Base-by-base conservation (phyloP, 2,113 vertebrate genomes). In the Charadrius vociferus region DNA sequence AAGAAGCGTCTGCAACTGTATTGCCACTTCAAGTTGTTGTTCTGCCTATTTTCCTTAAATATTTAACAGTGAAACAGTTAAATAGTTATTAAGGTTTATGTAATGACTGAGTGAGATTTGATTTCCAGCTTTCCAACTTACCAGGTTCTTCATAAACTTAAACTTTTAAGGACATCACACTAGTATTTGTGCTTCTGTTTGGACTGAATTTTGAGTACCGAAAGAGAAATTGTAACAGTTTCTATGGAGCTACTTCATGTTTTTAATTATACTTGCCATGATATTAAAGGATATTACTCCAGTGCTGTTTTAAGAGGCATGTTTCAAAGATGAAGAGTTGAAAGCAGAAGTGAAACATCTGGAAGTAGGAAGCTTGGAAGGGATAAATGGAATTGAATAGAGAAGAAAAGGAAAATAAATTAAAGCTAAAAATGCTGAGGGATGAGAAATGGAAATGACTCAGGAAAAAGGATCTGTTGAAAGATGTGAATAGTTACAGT, bases 401-500 rank as follows among this genome's bases (percentile, higher is more conserved):
- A 84, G 30, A 80, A 84, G 59, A 91, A 53, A 78, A 88, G 55
- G 63, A 86, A 93, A 81, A 90, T 82, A 90, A 92, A 74, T 86
- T 81, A 34, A 83, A 59, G 9, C 86, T 93, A 67, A 78, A 73
- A 86, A 91, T 84, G 6, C 37, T 43, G 68, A 91, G 41, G 26
- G 12, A 47, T 86, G 37, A 39, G 52, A 93, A 89, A 70, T 58
- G 58, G 18, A 95, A 96, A 71, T 86, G 8, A 81, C 34, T 94
- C 17, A 23, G 59, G 45, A 63, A 70, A 24, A 66, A 55, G 56
- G 56, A 77, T 80, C 62, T 75, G 21, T 36, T 92, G 59, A 88
- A 94, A 81, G 55, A 70, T 84, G 21, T 36, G 37, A 77, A 83
- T 79, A 83, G 78, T 30, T 94, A 32, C 58, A 83, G 37, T 59